Percentiles rank a stretch among this genome's conserved stretches.
Evolutionary conservation across 2,888 invertebrate species (phyloP).

Genomic region (Epiblema foenella): DNA sequence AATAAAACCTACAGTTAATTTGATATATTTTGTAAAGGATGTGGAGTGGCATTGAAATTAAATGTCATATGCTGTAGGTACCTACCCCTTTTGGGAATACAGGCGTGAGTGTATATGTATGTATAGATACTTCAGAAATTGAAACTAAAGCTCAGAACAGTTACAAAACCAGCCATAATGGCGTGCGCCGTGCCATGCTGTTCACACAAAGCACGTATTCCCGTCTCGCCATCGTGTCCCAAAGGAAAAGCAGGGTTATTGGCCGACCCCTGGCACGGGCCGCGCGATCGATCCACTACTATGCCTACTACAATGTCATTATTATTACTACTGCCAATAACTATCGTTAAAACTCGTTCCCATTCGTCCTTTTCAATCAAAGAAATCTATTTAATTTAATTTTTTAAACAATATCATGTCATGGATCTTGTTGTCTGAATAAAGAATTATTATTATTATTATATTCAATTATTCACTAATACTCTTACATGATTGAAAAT

Average conservation of each 20-base stretch:
- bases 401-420: no score
- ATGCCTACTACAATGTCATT: constrained; percentile 54
- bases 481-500: no score
- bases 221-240: constrained; percentile 21
- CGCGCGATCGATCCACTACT: constrained; percentile 70
- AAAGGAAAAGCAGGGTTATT: constrained; percentile 65
- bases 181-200: constrained; percentile 15
- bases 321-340: constrained; percentile 67
- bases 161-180: background rate
- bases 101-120: no score
- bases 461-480: no score
- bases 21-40: background rate
- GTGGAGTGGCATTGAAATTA: no score
- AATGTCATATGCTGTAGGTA: no score
- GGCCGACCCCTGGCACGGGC: constrained; percentile 71
- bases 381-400: background rate
- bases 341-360: constrained; percentile 44
- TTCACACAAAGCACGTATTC: constrained; percentile 19
- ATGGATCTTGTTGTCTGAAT: no score
- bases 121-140: no score
- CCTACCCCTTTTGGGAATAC: no score
- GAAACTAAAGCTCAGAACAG: background rate
- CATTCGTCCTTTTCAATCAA: background rate
- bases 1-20: background rate
- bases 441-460: no score